Conservation (phyloP, 2,113 vertebrate genomes). For the Electrona antarctica region DNA sequence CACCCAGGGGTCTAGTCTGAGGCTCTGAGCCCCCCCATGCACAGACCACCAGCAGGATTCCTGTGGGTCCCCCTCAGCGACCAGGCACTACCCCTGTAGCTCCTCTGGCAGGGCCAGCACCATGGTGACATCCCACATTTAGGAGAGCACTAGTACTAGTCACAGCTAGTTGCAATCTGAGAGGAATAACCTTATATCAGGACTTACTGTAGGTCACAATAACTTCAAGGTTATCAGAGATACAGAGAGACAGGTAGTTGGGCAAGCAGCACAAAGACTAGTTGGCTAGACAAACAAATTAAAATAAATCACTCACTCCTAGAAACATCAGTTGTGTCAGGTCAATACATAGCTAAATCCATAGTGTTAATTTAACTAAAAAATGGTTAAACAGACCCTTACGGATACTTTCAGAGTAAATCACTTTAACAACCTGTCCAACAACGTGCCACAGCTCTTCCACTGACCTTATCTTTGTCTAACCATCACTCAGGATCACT, state of each 20-base stretch:
- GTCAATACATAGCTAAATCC: no score
- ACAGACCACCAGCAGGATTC: neutral
- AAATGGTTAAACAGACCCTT: no score
- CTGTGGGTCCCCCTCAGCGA: neutral
- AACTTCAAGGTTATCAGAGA: slow-evolving; percentile 30
- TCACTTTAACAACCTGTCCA: neutral
- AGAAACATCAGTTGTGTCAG: no score
- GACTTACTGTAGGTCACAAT: slow-evolving; percentile 28
- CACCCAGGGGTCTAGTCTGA: slow-evolving; percentile 23
- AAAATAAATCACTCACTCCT: no score
- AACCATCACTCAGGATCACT: slow-evolving; percentile 9
- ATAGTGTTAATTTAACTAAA: neutral
- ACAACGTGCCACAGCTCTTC: slow-evolving; percentile 17
- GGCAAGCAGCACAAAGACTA: slow-evolving; percentile 20
- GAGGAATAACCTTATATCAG: slow-evolving; percentile 1
- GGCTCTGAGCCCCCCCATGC: neutral
- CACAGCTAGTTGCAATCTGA: slow-evolving; percentile 15
- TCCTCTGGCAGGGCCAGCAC: slow-evolving; percentile 21
- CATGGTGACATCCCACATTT: slow-evolving; percentile 54
- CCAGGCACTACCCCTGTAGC: slow-evolving; percentile 2
- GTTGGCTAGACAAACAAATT: neutral
- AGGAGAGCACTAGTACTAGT: slow-evolving; percentile 28
- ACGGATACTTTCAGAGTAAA: no score
- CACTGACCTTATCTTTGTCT: neutral
- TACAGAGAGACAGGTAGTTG: neutral